Evolutionary conservation across 2,797 vertebrate species (phyloP).

Genomic region (Sorex maritimensis): DNA sequence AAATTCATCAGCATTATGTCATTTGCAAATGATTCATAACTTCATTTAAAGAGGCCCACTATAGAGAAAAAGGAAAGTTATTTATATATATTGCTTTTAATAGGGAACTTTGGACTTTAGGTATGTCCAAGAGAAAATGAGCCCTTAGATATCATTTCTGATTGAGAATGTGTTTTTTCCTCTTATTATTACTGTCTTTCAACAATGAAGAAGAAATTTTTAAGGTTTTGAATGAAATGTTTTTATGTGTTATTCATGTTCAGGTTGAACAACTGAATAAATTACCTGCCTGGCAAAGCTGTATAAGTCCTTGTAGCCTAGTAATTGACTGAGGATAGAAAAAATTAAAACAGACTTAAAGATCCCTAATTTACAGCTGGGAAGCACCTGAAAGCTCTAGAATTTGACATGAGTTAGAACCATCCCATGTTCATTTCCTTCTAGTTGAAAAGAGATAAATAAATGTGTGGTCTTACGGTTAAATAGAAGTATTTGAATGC

Average conservation of each 20-base stretch:
- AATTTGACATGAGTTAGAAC: slow-evolving; percentile 13
- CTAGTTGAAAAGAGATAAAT: slow-evolving; percentile 1
- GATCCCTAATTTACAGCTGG: background rate
- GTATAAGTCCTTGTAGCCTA: background rate
- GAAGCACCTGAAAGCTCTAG: slow-evolving; percentile 15
- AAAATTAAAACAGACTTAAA: background rate
- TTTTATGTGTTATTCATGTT: background rate
- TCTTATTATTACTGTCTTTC: background rate
- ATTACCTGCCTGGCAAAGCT: slow-evolving; percentile 8
- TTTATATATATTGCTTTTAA: background rate
- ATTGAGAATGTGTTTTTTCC: background rate
- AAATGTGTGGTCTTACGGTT: background rate
- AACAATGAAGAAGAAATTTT: background rate
- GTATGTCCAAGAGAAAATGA: background rate
- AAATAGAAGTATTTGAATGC: slow-evolving; percentile 74
- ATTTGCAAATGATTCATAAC: background rate
- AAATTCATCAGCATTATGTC: background rate
- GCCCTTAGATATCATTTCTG: background rate
- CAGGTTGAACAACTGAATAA: background rate
- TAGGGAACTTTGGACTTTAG: background rate
- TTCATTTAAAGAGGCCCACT: background rate
- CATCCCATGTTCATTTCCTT: slow-evolving; percentile 40
- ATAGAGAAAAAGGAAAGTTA: too few relatives aligned
- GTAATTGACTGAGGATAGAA: background rate
- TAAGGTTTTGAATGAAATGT: slow-evolving; percentile 23